phyloP scores from a whole-genome alignment of 1,140 invertebrate species.

The Drosophila seguyi region DNA sequence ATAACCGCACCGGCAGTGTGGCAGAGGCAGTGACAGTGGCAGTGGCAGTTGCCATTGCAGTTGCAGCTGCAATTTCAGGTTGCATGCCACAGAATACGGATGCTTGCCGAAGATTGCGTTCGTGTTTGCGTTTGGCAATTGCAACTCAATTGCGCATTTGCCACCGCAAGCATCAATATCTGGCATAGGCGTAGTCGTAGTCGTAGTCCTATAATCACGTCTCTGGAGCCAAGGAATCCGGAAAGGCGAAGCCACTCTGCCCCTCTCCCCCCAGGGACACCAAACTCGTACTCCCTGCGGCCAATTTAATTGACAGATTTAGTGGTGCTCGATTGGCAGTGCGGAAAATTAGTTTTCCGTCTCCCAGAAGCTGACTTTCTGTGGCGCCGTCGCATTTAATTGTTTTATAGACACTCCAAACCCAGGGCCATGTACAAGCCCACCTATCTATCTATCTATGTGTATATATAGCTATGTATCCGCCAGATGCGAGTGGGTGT shows the following conservation, averaged over 20 bases:
- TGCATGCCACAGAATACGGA: constrained; percentile 6
- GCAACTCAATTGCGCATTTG: constrained; percentile 84
- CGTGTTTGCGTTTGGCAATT: constrained; percentile 76
- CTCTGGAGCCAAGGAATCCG: constrained; percentile 51
- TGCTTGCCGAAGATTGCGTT: constrained; percentile 65
- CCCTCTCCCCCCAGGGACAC: not conserved
- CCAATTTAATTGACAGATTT: constrained; percentile 84
- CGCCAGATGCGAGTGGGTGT: constrained; percentile 18
- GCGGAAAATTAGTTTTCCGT: constrained; percentile 83
- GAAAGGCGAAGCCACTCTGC: not conserved
- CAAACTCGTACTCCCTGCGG: constrained; percentile 66
- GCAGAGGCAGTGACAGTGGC: constrained; percentile 30
- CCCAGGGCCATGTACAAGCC: constrained; percentile 18
- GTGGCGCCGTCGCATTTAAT: constrained; percentile 69
- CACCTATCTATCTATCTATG: not conserved
- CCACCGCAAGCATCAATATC: constrained; percentile 81
- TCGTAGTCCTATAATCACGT: constrained; percentile 79
- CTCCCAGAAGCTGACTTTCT: constrained; percentile 74
- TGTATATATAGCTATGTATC: constrained; percentile 14
- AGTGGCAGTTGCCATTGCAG: constrained; percentile 34
- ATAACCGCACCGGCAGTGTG: constrained; percentile 66
- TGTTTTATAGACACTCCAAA: constrained; percentile 79
- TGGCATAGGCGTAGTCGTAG: constrained; percentile 76
- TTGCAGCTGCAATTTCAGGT: constrained; percentile 30
- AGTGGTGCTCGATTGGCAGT: constrained; percentile 80